A percentile compares a stretch with the other conserved stretches of the same genome.
Evolutionary conservation across 92 coral and sea anemone genomes (phyloP).

Genomic region (Phenganax marumi): DNA sequence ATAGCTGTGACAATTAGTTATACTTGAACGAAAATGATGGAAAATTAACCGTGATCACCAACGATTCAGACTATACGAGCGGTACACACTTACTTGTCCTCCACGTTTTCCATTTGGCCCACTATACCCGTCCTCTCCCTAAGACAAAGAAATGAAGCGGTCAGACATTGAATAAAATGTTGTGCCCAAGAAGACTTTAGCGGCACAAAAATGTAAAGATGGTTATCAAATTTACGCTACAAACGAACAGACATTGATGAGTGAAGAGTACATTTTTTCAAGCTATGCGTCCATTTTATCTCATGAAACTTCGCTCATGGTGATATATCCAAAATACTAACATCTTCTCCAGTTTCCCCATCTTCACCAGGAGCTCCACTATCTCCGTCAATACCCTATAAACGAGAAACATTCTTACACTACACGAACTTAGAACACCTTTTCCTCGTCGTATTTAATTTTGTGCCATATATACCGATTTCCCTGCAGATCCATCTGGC

Average conservation of each 20-base stretch:
- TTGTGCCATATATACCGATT: background rate
- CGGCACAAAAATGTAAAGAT: too few species aligned
- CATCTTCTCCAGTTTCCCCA: constrained; percentile 19
- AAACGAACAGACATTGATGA: too few species aligned
- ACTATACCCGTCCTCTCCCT: constrained; percentile 8
- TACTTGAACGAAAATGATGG: too few species aligned
- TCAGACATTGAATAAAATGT: too few species aligned
- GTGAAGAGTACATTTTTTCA: too few species aligned
- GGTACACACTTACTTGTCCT: background rate
- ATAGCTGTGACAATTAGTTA: too few species aligned
- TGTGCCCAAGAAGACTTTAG: too few species aligned
- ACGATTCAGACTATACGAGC: background rate
- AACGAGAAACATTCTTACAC: background rate
- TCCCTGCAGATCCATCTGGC: constrained; percentile 1
- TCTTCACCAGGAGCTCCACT: constrained; percentile 4
- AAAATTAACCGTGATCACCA: background rate
- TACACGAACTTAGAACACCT: background rate
- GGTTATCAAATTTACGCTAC: too few species aligned
- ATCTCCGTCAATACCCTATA: constrained; percentile 15
- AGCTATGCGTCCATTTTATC: too few species aligned
- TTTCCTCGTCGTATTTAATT: background rate
- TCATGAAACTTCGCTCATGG: background rate
- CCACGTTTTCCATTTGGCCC: constrained; percentile 15
- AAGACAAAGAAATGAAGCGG: background rate
- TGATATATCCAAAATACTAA: background rate